Conservation (phyloP, 2,888 invertebrate genomes). For the Patella ulyssiponensis region DNA sequence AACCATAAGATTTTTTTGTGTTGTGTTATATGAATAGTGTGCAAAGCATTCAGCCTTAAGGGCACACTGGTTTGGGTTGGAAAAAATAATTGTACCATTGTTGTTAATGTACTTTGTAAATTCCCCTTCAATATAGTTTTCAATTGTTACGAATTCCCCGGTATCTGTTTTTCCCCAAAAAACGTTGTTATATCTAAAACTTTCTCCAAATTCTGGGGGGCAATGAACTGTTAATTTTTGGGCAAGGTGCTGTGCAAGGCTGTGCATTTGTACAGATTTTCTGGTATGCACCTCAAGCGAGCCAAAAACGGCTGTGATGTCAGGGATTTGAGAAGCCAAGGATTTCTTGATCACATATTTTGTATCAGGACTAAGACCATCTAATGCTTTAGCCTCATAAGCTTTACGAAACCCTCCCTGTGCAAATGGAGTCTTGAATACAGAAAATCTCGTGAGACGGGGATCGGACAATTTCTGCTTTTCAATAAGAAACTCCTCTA, state of each 20-base stretch:
- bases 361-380: not conserved
- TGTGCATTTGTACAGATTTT: constrained; percentile 4
- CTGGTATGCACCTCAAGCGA: not conserved
- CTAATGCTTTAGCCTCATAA: not conserved
- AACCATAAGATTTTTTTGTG: too few species aligned
- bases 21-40: too few species aligned
- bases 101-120: not conserved
- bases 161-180: not conserved
- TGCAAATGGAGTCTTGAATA: not conserved
- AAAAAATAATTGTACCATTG: not conserved
- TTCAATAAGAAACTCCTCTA: too few species aligned
- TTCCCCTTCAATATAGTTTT: not conserved
- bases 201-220: not conserved
- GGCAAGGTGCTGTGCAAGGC: not conserved
- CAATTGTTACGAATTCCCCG: not conserved
- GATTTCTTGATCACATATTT: not conserved
- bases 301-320: not conserved
- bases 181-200: not conserved
- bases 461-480: too few species aligned
- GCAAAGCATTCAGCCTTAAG: too few species aligned
- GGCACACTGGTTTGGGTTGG: too few species aligned
- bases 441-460: too few species aligned
- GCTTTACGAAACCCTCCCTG: not conserved
- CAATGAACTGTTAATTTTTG: not conserved
- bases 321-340: not conserved